Conservation (phyloP, 1,140 invertebrate species). For the Acyrthosiphon pisum region DNA sequence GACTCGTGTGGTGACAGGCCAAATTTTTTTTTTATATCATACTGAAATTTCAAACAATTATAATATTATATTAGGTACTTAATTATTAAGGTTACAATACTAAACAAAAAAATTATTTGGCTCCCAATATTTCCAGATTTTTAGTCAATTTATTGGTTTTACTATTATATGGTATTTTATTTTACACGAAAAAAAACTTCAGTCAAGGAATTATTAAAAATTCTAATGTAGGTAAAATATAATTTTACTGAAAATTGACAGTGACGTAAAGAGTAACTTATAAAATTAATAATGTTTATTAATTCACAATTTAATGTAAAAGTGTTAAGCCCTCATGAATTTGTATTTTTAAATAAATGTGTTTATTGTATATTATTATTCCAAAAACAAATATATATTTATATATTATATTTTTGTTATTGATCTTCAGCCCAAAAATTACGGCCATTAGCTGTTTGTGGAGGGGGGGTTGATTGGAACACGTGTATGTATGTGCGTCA, state of each 20-base stretch:
- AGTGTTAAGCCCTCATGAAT: neutral
- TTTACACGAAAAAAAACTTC: neutral
- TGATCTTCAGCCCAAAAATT: too few relatives aligned
- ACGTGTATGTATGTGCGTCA: too few relatives aligned
- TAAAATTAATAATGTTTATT: neutral
- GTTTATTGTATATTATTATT: neutral
- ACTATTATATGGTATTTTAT: neutral
- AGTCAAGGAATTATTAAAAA: neutral
- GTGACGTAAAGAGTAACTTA: neutral
- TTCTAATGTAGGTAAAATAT: neutral
- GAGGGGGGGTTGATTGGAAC: too few relatives aligned
- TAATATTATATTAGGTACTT: too few relatives aligned
- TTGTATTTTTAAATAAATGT: neutral
- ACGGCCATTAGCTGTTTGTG: too few relatives aligned
- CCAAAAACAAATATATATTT: too few relatives aligned
- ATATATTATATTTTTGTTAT: too few relatives aligned
- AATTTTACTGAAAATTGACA: neutral
- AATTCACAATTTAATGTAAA: neutral
- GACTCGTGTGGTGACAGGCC: too few relatives aligned
- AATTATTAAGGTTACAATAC: neutral
- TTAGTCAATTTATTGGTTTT: neutral
- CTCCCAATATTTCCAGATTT: neutral
- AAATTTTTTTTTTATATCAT: too few relatives aligned
- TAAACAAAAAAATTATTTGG: neutral
- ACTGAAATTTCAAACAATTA: too few relatives aligned